These are phyloP conservation scores for Mastigias papua DNA, from an alignment of 30 jellyfish, hydroid and myxozoan species.

Conservation along the genomic window DNA sequence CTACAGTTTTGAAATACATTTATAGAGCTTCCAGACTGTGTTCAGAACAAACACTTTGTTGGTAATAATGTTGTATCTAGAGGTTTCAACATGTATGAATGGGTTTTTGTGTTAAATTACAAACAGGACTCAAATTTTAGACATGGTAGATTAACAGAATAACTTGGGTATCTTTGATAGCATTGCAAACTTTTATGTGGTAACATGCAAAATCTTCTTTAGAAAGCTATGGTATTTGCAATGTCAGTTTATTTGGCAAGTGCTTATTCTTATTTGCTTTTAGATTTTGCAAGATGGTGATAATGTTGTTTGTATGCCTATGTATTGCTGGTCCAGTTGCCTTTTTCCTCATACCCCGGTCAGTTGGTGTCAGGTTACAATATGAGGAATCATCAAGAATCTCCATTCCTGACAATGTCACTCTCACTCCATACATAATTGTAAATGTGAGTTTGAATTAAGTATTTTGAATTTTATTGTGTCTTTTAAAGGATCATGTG, in stretches of 20 bases:
- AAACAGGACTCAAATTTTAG: background rate
- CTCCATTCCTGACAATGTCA: slow-evolving; percentile 21
- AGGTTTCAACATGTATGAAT: too few species aligned
- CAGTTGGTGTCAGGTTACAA: slow-evolving; percentile 40
- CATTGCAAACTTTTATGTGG: background rate
- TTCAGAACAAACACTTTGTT: too few species aligned
- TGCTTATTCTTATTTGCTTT: background rate
- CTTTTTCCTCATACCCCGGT: slow-evolving; percentile 64
- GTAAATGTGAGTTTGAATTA: slow-evolving; percentile 28
- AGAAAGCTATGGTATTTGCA: background rate
- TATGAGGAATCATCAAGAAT: slow-evolving; percentile 30
- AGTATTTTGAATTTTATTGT: background rate
- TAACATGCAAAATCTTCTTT: background rate
- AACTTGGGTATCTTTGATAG: background rate
- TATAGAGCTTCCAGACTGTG: too few species aligned
- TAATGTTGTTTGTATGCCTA: slow-evolving; percentile 37
- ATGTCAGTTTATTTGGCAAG: background rate
- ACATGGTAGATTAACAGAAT: background rate
- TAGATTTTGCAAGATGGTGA: slow-evolving; percentile 60
- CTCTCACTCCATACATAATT: slow-evolving; percentile 37
- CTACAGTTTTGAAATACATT: too few species aligned
- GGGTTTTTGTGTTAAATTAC: background rate
- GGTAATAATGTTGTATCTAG: too few species aligned
- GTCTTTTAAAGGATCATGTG: background rate
- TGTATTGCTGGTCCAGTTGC: slow-evolving; percentile 72